These are phyloP conservation scores for Osedax fenrisi DNA, from an alignment of 2,888 invertebrate species.

Conservation along the genomic window DNA sequence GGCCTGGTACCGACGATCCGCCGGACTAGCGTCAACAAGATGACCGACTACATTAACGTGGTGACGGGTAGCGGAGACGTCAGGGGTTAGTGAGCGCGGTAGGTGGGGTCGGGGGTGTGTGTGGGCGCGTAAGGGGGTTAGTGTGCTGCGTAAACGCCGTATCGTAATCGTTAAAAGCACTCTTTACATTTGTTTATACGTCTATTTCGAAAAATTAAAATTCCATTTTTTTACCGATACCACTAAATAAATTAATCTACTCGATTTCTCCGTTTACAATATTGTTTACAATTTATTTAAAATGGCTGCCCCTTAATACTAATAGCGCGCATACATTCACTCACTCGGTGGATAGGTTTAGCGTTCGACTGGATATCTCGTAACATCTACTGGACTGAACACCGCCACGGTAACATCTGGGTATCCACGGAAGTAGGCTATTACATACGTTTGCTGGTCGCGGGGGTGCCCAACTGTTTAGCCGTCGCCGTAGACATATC, in stretches of 20 bases:
- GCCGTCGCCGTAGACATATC: not conserved
- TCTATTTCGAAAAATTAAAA: no score
- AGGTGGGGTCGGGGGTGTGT: not conserved
- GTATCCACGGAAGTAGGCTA: not conserved
- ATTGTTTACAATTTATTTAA: no score
- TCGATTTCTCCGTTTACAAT: no score
- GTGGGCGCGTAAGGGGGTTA: not conserved
- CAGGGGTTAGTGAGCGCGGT: not conserved
- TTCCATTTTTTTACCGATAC: no score
- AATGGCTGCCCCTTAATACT: no score
- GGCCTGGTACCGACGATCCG: not conserved
- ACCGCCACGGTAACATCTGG: not conserved
- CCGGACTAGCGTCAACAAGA: not conserved
- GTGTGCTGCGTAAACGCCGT: no score
- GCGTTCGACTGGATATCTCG: not conserved
- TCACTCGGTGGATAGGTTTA: not conserved
- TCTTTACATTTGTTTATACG: no score
- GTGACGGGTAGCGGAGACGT: not conserved
- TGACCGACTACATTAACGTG: not conserved
- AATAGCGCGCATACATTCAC: not conserved
- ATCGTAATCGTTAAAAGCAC: no score
- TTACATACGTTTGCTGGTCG: not conserved
- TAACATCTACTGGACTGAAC: not conserved
- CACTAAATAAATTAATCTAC: no score
- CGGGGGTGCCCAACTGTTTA: not conserved